A percentile compares a stretch with the other conserved stretches of the same genome.
phyloP scores from a whole-genome alignment of 2,888 invertebrate genomes.

The Oscheius sp. region DNA sequence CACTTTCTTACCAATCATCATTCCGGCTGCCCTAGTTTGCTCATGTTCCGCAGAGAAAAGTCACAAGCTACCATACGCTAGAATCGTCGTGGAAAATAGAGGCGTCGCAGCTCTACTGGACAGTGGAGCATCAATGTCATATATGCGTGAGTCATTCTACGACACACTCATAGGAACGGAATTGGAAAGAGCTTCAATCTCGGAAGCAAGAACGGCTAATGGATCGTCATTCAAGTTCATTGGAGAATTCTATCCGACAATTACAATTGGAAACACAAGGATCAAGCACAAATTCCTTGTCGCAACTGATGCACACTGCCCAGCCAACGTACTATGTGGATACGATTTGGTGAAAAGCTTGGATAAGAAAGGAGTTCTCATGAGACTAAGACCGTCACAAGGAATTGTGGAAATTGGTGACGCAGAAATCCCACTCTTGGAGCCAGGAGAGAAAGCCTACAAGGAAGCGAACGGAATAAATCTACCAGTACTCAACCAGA shows the following conservation, averaged over 20 bases:
- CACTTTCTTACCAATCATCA: slow-evolving; percentile 28
- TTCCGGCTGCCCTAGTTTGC: slow-evolving; percentile 4
- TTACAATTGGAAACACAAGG: not conserved
- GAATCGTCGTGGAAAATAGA: not conserved
- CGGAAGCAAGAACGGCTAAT: slow-evolving; percentile 10
- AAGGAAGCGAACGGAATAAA: not conserved
- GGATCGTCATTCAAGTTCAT: not conserved
- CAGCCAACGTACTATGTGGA: slow-evolving; percentile 14
- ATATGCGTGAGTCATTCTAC: slow-evolving; percentile 5
- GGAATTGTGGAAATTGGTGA: slow-evolving; percentile 2
- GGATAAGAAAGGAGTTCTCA: not conserved
- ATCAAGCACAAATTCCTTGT: slow-evolving; percentile 9
- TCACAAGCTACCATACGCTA: slow-evolving; percentile 8
- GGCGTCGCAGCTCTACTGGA: slow-evolving; percentile 14
- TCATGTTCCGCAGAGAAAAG: too few relatives aligned
- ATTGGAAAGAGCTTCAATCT: not conserved
- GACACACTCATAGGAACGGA: not conserved
- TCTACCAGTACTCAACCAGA: not conserved
- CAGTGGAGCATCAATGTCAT: slow-evolving; percentile 22
- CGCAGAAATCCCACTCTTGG: not conserved
- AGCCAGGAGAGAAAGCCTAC: not conserved
- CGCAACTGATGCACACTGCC: not conserved
- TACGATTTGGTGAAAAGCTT: not conserved
- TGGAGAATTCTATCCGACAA: not conserved
- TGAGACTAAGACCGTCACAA: not conserved